Evolutionary conservation across 2,888 invertebrate genomes (phyloP).

Genomic region (Acanthosepion pharaonis): DNA sequence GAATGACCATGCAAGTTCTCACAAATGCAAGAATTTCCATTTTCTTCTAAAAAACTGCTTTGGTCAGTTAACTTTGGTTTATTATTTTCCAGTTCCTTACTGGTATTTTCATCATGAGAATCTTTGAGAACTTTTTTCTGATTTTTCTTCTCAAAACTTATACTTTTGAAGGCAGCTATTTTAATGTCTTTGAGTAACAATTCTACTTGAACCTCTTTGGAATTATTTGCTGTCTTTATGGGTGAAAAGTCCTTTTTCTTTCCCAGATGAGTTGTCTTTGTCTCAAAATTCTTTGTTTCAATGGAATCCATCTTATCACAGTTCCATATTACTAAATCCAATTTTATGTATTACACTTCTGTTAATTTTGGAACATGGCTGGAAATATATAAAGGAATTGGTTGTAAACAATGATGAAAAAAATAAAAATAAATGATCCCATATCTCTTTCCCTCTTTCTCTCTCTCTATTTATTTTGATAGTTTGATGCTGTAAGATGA

Average conservation of each 20-base stretch:
- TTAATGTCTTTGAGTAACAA: slow-evolving; percentile 20
- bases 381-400: not conserved
- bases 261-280: not conserved
- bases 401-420: too few relatives aligned
- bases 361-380: not conserved
- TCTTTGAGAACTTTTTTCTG: not conserved
- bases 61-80: not conserved
- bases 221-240: not conserved
- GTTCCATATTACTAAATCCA: not conserved
- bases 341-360: not conserved
- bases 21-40: not conserved
- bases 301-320: not conserved
- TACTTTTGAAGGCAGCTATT: not conserved
- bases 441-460: not conserved
- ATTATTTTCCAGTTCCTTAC: not conserved
- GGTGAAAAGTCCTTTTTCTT: not conserved
- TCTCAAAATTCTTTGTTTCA: not conserved
- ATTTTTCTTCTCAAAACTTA: not conserved
- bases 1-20: not conserved
- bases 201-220: not conserved
- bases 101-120: not conserved
- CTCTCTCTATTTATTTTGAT: not conserved
- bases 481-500: too few relatives aligned
- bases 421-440: not conserved
- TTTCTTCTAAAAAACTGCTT: not conserved